Evolutionary conservation across 2,113 vertebrate species (phyloP).

Genomic region (Odocoileus virginianus): DNA sequence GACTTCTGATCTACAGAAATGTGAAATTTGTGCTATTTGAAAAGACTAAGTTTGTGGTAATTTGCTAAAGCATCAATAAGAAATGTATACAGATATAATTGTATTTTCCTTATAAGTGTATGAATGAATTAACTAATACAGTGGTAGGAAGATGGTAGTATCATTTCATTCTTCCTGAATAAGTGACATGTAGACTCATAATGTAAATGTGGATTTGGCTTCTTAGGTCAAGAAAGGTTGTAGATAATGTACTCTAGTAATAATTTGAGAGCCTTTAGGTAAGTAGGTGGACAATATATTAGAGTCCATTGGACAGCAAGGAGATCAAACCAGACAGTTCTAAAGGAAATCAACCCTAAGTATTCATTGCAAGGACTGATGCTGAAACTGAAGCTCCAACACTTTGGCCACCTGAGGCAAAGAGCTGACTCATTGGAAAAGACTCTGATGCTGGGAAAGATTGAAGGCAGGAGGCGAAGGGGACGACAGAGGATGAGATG

Average conservation of each 20-base stretch:
- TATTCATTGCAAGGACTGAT: background rate
- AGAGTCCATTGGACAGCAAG: background rate
- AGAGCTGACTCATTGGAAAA: background rate
- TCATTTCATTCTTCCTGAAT: background rate
- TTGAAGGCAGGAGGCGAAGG: background rate
- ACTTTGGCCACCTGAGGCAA: background rate
- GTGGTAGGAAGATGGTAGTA: background rate
- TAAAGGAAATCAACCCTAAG: background rate
- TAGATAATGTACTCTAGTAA: background rate
- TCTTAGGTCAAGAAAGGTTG: background rate
- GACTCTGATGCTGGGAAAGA: background rate
- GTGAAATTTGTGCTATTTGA: background rate
- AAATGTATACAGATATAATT: background rate
- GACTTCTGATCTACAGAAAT: background rate
- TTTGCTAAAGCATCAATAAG: background rate
- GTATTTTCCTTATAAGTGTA: background rate
- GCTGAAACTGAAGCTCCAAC: background rate
- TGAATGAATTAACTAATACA: background rate
- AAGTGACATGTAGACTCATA: background rate
- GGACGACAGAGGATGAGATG: background rate
- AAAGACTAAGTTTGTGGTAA: background rate
- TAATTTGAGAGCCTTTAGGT: background rate
- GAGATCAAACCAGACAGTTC: background rate
- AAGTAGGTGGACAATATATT: background rate
- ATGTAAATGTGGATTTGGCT: background rate